Conservation (phyloP, 2,888 invertebrate genomes). For the Drosophila meridionalis region DNA sequence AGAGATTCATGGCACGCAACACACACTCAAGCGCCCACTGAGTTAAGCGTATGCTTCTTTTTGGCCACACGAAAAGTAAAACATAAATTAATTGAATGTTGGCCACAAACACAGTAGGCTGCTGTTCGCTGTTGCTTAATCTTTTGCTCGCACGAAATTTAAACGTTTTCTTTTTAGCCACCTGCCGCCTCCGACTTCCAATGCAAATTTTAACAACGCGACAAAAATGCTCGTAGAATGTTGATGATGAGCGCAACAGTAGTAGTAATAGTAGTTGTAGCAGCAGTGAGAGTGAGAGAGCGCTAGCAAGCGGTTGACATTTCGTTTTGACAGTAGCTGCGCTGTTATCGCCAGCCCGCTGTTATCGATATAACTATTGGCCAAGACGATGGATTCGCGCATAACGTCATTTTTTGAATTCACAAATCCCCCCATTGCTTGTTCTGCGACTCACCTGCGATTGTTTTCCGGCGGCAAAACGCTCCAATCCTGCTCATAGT, state of each 20-base stretch:
- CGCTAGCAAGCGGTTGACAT: constrained; percentile 50
- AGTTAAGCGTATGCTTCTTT: constrained; percentile 65
- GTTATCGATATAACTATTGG: constrained; percentile 41
- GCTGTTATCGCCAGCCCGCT: constrained; percentile 34
- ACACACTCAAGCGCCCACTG: constrained; percentile 40
- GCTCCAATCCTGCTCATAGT: constrained; percentile 93
- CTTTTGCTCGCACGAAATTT: constrained; percentile 10
- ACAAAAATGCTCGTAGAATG: constrained; percentile 72
- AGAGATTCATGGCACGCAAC: constrained; percentile 21
- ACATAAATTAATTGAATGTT: constrained; percentile 34
- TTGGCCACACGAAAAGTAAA: constrained; percentile 55
- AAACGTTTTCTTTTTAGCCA: constrained; percentile 43
- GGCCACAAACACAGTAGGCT: constrained; percentile 26
- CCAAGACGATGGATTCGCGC: constrained; percentile 28
- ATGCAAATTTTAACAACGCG: constrained; percentile 74
- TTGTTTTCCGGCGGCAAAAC: constrained; percentile 94
- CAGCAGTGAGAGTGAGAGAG: constrained; percentile 61
- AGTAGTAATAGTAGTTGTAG: constrained; percentile 62
- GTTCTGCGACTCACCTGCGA: constrained; percentile 88
- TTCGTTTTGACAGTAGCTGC: constrained; percentile 49
- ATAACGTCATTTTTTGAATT: constrained; percentile 38
- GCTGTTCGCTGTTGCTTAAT: constrained; percentile 6
- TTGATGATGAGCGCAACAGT: constrained; percentile 69
- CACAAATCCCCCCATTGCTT: not conserved
- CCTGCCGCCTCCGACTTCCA: constrained; percentile 59